Base-by-base conservation (phyloP, 1,140 invertebrate genomes). In the Andricus grossulariae region DNA sequence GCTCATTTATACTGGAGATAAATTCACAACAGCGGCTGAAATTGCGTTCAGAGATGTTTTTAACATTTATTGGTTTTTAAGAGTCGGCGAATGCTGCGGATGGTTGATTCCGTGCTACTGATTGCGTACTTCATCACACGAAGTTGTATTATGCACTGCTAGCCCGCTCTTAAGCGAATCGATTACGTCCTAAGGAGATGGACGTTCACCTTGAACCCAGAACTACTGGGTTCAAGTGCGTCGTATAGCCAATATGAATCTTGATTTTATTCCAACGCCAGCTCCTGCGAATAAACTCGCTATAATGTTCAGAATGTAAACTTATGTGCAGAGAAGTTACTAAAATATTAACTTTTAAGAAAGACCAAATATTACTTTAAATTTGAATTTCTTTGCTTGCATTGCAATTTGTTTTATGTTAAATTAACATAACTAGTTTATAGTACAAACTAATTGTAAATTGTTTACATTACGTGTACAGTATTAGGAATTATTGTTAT, bases 131-230 rank as follows among this genome's bases (percentile, higher is more conserved):
- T 66, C 60, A 39, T 66, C 32, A 39, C 60, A 66, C 32, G 16
- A n/a, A 66, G 60, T 66, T 66, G 57, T 66, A 66, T 66, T 66
- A 66, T 66, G 57, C 57, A 60, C 25, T 60, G 55, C 55, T 25
- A 60, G 60, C 25, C 52, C 52, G 52, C 52, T 54, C 52, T 6
- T 32, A 66, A 66, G 60, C 60, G 60, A 66, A 66, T 66, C 60
- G 60, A 66, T 66, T 66, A 66, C 25, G 60, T 45, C 60, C 32
- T 66, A 66, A 66, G 60, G 60, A 66, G 60, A 66, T 66, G 60
- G 60, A 66, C 60, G 60, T 66, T 66, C 60, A 66, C 60, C 60
- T 66, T 66, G 60, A 66, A 66, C 60, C 60, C 25, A 66, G 15
- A 66, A 66, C 25, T 66, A 66, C 60, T 66, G 60, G 60, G 25